Evolutionary conservation across 2,888 invertebrate genomes (phyloP).

Genomic region (Cosmia trapezina): DNA sequence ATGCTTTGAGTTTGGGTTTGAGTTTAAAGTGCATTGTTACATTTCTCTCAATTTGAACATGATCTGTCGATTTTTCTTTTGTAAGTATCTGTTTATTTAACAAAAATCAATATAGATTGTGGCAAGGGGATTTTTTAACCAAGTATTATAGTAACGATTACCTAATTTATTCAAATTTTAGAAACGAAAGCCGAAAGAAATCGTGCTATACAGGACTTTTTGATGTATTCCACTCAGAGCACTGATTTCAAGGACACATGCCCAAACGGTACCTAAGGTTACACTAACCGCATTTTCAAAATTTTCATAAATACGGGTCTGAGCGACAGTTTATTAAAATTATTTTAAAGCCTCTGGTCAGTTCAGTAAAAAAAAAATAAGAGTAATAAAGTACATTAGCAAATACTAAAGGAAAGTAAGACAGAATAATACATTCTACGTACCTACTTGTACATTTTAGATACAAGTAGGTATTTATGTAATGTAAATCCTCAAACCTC

Average conservation of each 20-base stretch:
- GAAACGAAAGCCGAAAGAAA: neutral
- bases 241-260: neutral
- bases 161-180: neutral
- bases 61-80: neutral
- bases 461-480: too few species aligned
- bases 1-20: too few species aligned
- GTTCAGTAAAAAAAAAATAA: neutral
- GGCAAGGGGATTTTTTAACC: neutral
- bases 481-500: slow-evolving; percentile 14
- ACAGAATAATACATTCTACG: neutral
- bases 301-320: neutral
- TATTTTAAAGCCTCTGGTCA: neutral
- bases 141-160: neutral
- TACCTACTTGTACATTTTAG: neutral
- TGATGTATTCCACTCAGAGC: neutral
- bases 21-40: too few species aligned
- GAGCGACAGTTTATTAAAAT: neutral
- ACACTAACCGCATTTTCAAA: neutral
- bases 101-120: neutral
- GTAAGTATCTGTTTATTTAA: neutral
- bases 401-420: neutral
- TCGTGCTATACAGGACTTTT: neutral
- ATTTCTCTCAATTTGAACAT: slow-evolving; percentile 3
- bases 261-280: neutral
- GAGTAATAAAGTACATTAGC: neutral